These are phyloP conservation scores for Ceuthmochares aereus DNA, from an alignment of 2,113 vertebrate genomes.

Conservation along the genomic window DNA sequence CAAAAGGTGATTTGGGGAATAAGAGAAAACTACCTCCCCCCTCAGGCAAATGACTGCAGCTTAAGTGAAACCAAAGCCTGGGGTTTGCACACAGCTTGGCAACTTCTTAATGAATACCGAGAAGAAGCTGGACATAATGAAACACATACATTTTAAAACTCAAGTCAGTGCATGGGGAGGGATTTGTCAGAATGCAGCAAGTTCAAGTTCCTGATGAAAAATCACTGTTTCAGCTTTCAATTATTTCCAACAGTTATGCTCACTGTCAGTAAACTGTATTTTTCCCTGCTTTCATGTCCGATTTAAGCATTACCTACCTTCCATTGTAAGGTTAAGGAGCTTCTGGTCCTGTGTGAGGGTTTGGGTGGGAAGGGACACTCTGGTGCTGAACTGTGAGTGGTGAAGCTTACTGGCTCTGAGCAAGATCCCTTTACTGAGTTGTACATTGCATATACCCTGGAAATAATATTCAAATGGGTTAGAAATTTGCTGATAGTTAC, in stretches of 20 bases:
- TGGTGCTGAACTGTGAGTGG: constrained; percentile 91
- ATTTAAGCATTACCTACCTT: constrained; percentile 81
- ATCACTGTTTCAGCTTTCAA: not conserved
- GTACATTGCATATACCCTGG: constrained; percentile 88
- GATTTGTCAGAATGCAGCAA: not conserved
- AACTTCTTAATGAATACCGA: not conserved
- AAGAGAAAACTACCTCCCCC: not conserved
- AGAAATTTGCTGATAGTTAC: not conserved
- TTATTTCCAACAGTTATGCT: not conserved
- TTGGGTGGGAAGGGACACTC: constrained; percentile 91
- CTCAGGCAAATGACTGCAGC: not conserved
- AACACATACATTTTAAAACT: constrained; percentile 37
- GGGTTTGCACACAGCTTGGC: constrained; percentile 10
- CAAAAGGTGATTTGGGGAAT: not conserved
- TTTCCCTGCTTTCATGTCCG: not conserved
- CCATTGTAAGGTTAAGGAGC: constrained; percentile 93
- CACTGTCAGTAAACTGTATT: not conserved
- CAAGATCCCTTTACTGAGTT: constrained; percentile 91
- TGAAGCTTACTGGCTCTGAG: constrained; percentile 91
- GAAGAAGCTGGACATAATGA: constrained; percentile 28
- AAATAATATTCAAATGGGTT: not conserved
- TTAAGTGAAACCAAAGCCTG: constrained; percentile 12
- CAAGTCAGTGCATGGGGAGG: not conserved
- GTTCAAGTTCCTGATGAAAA: constrained; percentile 27
- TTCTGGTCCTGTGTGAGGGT: constrained; percentile 91